Conservation (phyloP, 1,140 invertebrate species). For the Lucilia sericata region DNA sequence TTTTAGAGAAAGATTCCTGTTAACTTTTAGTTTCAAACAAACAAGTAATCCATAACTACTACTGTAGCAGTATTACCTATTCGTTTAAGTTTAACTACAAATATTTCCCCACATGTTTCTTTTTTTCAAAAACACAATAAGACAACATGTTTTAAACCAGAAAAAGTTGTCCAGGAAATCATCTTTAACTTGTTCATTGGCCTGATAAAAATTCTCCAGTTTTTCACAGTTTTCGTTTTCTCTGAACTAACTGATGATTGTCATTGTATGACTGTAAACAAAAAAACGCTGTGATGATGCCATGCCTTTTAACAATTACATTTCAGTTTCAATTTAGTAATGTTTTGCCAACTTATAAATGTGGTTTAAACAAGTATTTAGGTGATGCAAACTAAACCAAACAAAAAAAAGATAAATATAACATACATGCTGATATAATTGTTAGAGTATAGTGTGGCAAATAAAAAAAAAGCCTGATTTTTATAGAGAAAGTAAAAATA, state of each 20-base stretch:
- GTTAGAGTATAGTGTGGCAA: neutral
- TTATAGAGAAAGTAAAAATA: neutral
- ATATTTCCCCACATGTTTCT: no score
- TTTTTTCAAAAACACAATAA: no score
- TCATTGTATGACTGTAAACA: neutral
- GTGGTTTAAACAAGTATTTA: neutral
- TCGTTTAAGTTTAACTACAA: no score
- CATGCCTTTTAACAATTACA: neutral
- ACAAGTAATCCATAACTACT: no score
- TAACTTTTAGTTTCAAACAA: no score
- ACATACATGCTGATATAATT: neutral
- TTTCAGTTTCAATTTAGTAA: neutral
- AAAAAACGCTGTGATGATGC: neutral
- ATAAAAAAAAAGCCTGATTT: neutral
- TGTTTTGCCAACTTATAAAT: neutral
- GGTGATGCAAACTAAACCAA: neutral
- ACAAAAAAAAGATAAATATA: neutral
- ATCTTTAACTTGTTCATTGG: slow-evolving; percentile 29
- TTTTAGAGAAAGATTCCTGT: no score
- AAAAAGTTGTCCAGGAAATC: slow-evolving; percentile 21
- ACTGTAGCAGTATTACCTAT: no score
- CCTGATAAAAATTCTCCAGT: slow-evolving; percentile 20
- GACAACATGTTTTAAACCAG: neutral
- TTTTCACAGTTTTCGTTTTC: neutral
- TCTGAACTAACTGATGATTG: neutral